These are phyloP conservation scores for Pegoplata infirma DNA, from an alignment of 2,888 invertebrate species.

Conservation along the genomic window DNA sequence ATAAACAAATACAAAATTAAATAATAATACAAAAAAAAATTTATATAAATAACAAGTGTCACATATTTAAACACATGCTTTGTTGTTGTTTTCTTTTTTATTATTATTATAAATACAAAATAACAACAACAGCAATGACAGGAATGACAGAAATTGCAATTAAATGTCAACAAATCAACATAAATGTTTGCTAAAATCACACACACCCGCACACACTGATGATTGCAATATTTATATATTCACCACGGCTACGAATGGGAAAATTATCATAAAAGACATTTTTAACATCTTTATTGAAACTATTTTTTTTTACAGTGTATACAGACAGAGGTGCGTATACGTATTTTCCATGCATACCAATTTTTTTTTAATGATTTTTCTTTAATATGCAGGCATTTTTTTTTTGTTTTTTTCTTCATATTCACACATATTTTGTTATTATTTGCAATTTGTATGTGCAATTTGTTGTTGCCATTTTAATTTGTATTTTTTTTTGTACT, in stretches of 20 bases:
- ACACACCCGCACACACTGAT: neutral
- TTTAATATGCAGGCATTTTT: neutral
- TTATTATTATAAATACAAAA: slow-evolving; percentile 33
- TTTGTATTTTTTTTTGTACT: neutral
- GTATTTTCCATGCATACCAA: neutral
- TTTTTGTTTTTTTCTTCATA: neutral
- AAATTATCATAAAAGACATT: slow-evolving; percentile 41
- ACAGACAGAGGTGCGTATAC: slow-evolving; percentile 22
- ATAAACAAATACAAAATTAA: neutral
- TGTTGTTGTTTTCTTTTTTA: too few relatives aligned
- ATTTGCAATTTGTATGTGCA: neutral
- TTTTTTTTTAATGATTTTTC: neutral
- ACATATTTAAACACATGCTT: slow-evolving; percentile 24
- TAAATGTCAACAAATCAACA: slow-evolving; percentile 53
- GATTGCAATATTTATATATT: too few relatives aligned
- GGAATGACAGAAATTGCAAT: slow-evolving; percentile 14
- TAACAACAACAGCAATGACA: slow-evolving; percentile 10
- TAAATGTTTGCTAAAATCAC: neutral
- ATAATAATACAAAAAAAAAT: too few relatives aligned
- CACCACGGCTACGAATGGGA: too few relatives aligned
- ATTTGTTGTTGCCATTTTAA: neutral
- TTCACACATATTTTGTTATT: neutral
- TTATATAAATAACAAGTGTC: slow-evolving; percentile 51
- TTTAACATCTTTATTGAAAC: slow-evolving; percentile 5
- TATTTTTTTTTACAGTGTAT: neutral